These are phyloP conservation scores for Gryllus bimaculatus DNA, from an alignment of 1,140 invertebrate genomes.

Conservation along the genomic window DNA sequence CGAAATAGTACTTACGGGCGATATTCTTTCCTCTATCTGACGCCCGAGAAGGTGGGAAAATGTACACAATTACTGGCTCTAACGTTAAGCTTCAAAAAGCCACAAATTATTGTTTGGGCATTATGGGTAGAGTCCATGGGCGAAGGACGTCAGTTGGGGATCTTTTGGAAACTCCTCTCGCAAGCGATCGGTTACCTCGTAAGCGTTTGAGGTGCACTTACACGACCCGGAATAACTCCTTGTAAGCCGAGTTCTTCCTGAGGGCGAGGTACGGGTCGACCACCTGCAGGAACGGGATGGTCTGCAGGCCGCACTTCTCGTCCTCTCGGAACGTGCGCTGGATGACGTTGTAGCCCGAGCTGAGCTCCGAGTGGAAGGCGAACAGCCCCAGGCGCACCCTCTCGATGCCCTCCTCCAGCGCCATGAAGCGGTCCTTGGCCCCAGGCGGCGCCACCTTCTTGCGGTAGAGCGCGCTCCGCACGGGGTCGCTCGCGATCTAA, in stretches of 20 bases:
- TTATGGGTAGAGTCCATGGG: too few species aligned
- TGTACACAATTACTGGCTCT: too few species aligned
- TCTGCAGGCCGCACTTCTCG: conserved; percentile 53
- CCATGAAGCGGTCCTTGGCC: conserved; percentile 38
- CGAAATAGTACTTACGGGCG: too few species aligned
- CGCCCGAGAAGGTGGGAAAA: too few species aligned
- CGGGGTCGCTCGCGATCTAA: conserved; percentile 47
- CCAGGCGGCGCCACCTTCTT: conserved; percentile 48
- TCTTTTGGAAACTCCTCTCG: too few species aligned
- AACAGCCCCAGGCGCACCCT: conserved; percentile 46
- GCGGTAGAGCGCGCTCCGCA: conserved; percentile 46
- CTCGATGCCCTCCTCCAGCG: conserved; percentile 46
- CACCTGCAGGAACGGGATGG: conserved; percentile 23
- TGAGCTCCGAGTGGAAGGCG: conserved; percentile 42
- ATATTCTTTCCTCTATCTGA: too few species aligned
- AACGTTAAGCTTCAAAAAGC: too few species aligned
- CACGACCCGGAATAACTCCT: conserved; percentile 46
- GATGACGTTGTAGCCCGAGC: conserved; percentile 43
- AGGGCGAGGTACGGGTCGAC: conserved; percentile 27
- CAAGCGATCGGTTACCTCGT: too few species aligned
- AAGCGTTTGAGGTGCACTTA: not conserved
- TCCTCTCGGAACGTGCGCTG: conserved; percentile 52
- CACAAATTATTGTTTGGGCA: too few species aligned
- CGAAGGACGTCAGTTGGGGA: too few species aligned
- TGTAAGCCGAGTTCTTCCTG: conserved; percentile 47